Conservation (phyloP, 2,888 invertebrate genomes). For the Ormyrus pomaceus region DNA sequence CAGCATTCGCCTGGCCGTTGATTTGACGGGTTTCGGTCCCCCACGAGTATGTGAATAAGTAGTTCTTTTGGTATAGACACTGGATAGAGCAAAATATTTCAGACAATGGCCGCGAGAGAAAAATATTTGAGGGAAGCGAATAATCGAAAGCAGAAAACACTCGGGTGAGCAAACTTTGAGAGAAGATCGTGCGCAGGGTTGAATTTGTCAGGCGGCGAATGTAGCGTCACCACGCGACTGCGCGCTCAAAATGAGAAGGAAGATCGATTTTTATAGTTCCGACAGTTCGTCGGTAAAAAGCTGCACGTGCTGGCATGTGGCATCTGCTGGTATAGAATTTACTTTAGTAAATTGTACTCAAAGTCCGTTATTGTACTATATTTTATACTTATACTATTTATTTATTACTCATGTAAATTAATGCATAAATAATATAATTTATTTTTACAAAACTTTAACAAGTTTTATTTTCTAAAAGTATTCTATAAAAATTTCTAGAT, state of each 20-base stretch:
- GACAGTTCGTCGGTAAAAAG: neutral
- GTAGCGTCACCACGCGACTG: slow-evolving; percentile 32
- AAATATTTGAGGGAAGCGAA: neutral
- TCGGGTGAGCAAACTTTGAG: slow-evolving; percentile 4
- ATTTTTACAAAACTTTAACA: too few relatives aligned
- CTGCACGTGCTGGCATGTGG: slow-evolving; percentile 19
- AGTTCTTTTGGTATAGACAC: neutral
- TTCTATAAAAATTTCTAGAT: too few relatives aligned
- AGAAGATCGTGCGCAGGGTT: neutral
- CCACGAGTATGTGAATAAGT: too few relatives aligned
- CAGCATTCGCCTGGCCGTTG: slow-evolving; percentile 20
- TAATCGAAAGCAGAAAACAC: slow-evolving; percentile 29
- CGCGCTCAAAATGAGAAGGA: neutral
- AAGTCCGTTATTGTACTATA: neutral
- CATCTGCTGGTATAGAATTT: slow-evolving; percentile 12
- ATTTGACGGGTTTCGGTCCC: neutral
- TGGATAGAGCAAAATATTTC: neutral
- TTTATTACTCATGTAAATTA: too few relatives aligned
- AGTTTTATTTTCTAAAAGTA: too few relatives aligned
- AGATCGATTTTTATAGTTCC: neutral
- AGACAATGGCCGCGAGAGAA: neutral
- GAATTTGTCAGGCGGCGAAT: neutral
- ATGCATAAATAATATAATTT: too few relatives aligned
- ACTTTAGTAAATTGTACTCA: neutral
- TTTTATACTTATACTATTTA: too few relatives aligned